Conservation (phyloP, 2,797 vertebrate species). For the Betta splendens region DNA sequence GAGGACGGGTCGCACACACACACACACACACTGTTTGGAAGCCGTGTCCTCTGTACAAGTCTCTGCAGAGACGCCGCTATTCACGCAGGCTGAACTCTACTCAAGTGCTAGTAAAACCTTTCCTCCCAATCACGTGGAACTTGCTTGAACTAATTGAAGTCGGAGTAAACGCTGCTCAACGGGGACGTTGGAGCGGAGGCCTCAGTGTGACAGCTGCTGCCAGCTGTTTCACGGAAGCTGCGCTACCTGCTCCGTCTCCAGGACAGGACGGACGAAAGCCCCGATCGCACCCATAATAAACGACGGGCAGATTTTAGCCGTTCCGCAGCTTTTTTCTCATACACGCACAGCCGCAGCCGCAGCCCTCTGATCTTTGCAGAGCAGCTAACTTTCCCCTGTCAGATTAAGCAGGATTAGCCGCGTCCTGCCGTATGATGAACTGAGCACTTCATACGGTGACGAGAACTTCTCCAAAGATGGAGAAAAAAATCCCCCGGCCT, state of each 20-base stretch:
- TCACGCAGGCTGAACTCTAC: too few relatives aligned
- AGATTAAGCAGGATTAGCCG: constrained; percentile 79
- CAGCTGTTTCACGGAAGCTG: constrained; percentile 81
- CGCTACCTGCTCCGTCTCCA: constrained; percentile 42
- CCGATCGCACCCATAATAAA: neutral
- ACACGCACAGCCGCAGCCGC: constrained; percentile 66
- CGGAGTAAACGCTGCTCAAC: constrained; percentile 38
- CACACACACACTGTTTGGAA: constrained; percentile 1
- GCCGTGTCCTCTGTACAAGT: too few relatives aligned
- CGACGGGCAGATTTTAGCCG: constrained; percentile 86
- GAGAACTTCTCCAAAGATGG: constrained; percentile 68
- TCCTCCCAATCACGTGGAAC: constrained; percentile 58
- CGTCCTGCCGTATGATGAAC: constrained; percentile 74
- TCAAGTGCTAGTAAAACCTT: constrained; percentile 39
- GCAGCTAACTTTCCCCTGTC: constrained; percentile 77
- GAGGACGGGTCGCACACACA: constrained; percentile 45
- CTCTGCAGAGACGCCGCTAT: too few relatives aligned
- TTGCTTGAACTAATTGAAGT: constrained; percentile 40
- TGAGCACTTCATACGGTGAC: constrained; percentile 69
- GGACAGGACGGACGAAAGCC: neutral
- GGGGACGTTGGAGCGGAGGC: constrained; percentile 37
- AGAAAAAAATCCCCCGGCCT: constrained; percentile 36
- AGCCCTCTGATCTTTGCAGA: constrained; percentile 70
- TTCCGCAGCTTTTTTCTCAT: constrained; percentile 76
- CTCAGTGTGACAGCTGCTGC: constrained; percentile 77